Base-by-base conservation (phyloP, 2,797 vertebrate species). In the Helicolenus hilgendorfi region DNA sequence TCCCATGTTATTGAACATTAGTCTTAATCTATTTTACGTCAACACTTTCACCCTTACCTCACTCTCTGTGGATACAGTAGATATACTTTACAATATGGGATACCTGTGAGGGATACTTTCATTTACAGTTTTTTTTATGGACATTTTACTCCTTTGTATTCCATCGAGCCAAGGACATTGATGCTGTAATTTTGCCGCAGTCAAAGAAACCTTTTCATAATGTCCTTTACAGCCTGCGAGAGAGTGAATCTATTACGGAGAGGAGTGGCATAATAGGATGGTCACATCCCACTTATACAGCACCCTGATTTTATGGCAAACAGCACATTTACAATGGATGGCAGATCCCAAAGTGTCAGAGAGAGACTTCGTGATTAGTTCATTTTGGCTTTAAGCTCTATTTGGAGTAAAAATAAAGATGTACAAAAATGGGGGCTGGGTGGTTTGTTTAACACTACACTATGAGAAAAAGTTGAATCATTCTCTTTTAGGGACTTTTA, bases 121-220 rank as follows among this genome's bases (percentile, higher is more conserved):
- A 81, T 87, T 84, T 76, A 5, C 59, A 74, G n/a, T 63, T 65
- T 26, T 65, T 26, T 70, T 74, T 49, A 11, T 76, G 36, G 60
- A 82, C 22, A 77, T 90, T 71, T 88, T 77, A 38, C 55, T 89
- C 74, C 18, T 91, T 92, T 94, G 78, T 90, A 55, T 24, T 83
- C 11, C 22, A n/a, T 85, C 27, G 59, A 87, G 83, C 77, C 77
- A 83, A 91, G 83, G 90, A 91, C 83, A 88, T 60, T 87, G 86
- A 86, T 7, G 64, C 55, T 83, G 84, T 89, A 79, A 90, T 93
- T 94, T 83, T 86, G 58, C 81, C 1, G 26, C 77, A 89, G 82
- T 90, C 73, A 87, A 67, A 88, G 68, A 91, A 92, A 89, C n/a
- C 79, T 78, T 94, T 94, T 91, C 64, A 93, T 85, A 77, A 81